A percentile compares a stretch with the other conserved stretches of the same genome.
Evolutionary conservation across 2,797 vertebrate species (phyloP).

Genomic region (Cuniculus paca): DNA sequence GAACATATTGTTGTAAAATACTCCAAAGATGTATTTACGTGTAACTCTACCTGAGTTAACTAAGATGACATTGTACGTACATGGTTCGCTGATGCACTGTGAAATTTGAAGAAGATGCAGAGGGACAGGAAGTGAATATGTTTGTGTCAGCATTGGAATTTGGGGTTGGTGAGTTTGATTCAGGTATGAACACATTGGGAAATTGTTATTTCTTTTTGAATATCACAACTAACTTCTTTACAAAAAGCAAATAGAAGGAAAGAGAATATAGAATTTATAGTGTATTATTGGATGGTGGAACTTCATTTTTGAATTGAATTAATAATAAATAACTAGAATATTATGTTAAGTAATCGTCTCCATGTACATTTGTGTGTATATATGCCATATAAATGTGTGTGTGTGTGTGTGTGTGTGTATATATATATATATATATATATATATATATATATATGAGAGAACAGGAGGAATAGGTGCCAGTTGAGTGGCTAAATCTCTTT

Average conservation of each 20-base stretch:
- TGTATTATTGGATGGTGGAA: not conserved
- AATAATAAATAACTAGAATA: not conserved
- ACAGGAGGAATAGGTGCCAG: not conserved
- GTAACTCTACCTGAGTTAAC: not conserved
- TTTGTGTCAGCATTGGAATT: conserved; percentile 4
- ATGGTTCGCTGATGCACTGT: not conserved
- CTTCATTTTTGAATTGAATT: not conserved
- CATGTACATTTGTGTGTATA: not conserved
- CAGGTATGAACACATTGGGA: conserved; percentile 11
- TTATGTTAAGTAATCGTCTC: not conserved
- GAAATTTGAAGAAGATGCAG: conserved; percentile 12
- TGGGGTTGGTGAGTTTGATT: conserved; percentile 3
- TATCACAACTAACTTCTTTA: conserved; percentile 9
- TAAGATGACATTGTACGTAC: not conserved
- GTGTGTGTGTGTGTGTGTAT: too few species aligned
- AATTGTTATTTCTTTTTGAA: conserved; percentile 18
- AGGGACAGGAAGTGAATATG: not conserved
- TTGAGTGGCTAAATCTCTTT: not conserved
- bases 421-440: not conserved
- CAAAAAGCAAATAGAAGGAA: not conserved
- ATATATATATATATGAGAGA: not conserved
- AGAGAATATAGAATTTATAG: not conserved
- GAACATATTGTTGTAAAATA: conserved; percentile 32
- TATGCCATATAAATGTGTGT: not conserved
- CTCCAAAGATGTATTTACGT: not conserved